Evolutionary conservation across 2,797 vertebrate genomes (phyloP).

Genomic region (Sebastes diploproa): DNA sequence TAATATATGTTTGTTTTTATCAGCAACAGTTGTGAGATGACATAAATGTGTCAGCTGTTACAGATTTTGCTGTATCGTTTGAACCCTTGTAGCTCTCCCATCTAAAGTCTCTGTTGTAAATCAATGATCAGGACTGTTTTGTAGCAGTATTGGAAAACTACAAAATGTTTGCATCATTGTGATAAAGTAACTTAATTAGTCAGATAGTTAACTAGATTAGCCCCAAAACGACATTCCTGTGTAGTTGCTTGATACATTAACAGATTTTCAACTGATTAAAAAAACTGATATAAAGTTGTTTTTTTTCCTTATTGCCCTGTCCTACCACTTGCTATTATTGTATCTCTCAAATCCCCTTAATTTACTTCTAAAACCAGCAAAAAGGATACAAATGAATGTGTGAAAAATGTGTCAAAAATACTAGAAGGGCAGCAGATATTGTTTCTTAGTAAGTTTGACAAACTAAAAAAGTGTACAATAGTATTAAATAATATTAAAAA

Average conservation of each 20-base stretch:
- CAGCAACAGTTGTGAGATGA: not conserved
- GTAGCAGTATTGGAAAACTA: not conserved
- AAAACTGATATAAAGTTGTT: no score
- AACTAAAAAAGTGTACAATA: no score
- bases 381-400: no score
- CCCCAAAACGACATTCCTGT: not conserved
- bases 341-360: not conserved
- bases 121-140: not conserved
- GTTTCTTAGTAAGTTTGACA: not conserved
- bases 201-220: not conserved
- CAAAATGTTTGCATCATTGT: not conserved
- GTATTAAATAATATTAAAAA: not conserved
- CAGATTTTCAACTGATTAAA: not conserved
- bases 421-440: not conserved
- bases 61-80: not conserved
- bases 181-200: not conserved
- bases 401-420: not conserved
- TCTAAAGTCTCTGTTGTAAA: not conserved
- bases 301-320: no score
- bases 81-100: not conserved
- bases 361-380: not conserved
- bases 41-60: not conserved
- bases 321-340: fast-evolving
- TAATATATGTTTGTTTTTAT: not conserved
- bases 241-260: not conserved